A percentile compares a stretch with the other conserved stretches of the same genome.
Evolutionary conservation across 2,888 invertebrate genomes (phyloP).

Genomic region (Scelioninae gen. 1): DNA sequence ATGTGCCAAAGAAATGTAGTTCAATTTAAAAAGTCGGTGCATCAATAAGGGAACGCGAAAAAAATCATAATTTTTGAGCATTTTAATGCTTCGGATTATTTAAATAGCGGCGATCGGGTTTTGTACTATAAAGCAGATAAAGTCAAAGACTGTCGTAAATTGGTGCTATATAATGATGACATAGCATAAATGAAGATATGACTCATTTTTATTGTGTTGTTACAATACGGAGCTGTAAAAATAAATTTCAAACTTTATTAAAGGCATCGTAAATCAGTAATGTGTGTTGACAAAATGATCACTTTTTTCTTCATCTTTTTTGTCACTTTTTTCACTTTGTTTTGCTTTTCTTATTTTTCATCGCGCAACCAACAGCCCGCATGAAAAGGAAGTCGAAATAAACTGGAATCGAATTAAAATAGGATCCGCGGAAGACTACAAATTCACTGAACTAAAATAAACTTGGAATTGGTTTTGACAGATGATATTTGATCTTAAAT

Average conservation of each 20-base stretch:
- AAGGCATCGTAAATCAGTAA: slow-evolving; percentile 48
- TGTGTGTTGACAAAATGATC: slow-evolving; percentile 25
- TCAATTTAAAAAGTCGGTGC: slow-evolving; percentile 34
- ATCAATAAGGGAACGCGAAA: neutral
- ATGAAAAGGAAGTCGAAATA: too few species aligned
- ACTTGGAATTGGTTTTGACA: too few species aligned
- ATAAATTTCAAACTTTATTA: slow-evolving; percentile 60
- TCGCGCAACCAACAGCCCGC: too few species aligned
- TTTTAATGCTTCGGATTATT: slow-evolving; percentile 36
- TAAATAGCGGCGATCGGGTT: slow-evolving; percentile 41
- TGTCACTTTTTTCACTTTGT: too few species aligned
- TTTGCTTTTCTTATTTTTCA: too few species aligned
- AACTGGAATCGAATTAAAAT: too few species aligned
- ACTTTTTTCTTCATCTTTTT: slow-evolving; percentile 10
- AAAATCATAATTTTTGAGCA: slow-evolving; percentile 17
- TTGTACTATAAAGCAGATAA: slow-evolving; percentile 43
- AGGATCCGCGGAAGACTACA: too few species aligned
- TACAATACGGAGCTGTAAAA: slow-evolving; percentile 57
- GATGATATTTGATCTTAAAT: too few species aligned
- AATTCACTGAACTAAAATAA: too few species aligned
- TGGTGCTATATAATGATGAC: slow-evolving; percentile 62
- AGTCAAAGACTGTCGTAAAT: slow-evolving; percentile 52
- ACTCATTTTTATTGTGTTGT: slow-evolving; percentile 69
- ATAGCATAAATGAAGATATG: slow-evolving; percentile 65
- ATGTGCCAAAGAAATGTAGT: slow-evolving; percentile 42